A percentile compares a stretch with the other conserved stretches of the same genome.
Conservation (phyloP, 1,140 invertebrate genomes). For the Glossosoma conforme region DNA sequence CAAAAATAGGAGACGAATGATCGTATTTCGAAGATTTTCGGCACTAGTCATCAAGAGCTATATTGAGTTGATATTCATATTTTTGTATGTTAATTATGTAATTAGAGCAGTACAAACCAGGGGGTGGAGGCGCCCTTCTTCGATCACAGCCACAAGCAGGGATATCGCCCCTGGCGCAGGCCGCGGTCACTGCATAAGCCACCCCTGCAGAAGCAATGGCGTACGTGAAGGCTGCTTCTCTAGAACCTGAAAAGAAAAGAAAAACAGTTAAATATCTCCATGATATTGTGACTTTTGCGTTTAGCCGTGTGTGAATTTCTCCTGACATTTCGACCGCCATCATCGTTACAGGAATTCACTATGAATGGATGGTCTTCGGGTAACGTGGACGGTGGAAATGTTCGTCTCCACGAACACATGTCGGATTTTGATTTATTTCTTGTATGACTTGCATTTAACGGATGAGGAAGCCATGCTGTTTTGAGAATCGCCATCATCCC, state of each 20-base stretch:
- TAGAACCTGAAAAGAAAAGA: conserved; percentile 62
- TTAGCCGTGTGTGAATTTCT: too few relatives aligned
- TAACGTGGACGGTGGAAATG: too few relatives aligned
- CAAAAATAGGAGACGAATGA: too few relatives aligned
- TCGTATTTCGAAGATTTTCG: too few relatives aligned
- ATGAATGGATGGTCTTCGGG: too few relatives aligned
- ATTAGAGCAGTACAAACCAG: conserved; percentile 27
- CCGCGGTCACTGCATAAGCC: conserved; percentile 82
- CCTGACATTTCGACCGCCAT: too few relatives aligned
- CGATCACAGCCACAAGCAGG: conserved; percentile 80
- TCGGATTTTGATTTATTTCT: not conserved
- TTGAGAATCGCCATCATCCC: too few relatives aligned
- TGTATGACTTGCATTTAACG: not conserved
- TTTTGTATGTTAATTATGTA: too few relatives aligned
- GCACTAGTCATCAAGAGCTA: too few relatives aligned
- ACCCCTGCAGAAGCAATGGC: conserved; percentile 87
- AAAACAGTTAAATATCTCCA: not conserved
- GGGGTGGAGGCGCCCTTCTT: conserved; percentile 38
- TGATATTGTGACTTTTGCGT: not conserved
- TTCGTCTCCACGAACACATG: not conserved
- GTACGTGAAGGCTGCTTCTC: conserved; percentile 89
- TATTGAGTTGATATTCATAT: too few relatives aligned
- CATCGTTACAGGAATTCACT: too few relatives aligned
- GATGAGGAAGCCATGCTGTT: too few relatives aligned
- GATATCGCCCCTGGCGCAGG: conserved; percentile 85